Base-by-base conservation (phyloP, 2,797 vertebrate species). In the Siniperca obscura region DNA sequence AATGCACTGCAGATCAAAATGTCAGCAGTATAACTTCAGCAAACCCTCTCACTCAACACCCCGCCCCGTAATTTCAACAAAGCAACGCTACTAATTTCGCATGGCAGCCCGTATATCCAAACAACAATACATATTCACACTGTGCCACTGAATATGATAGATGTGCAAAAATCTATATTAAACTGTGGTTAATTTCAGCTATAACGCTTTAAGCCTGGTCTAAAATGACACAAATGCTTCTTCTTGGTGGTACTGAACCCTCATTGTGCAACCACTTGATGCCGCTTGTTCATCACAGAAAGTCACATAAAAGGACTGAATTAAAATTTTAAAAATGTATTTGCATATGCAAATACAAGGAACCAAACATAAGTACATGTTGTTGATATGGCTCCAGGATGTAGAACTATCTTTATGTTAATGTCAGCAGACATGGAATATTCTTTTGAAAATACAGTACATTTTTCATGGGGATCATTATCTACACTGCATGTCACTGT, bases 401-500 rank as follows among this genome's bases (percentile, higher is more conserved):
- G 90, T 86, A 90, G 86, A 92, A 95, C 91, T 94, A 93, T 94
- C 92, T 94, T 94, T 93, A 94, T 94, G 93, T 94, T 93, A 91
- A 92, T 95, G 93, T 94, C 93, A 95, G 82, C 77, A 93, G 92
- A 93, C 87, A 91, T 89, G 85, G 77, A 85, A 90, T 93, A 84
- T 93, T 91, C 89, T 91, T 93, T 94, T 91, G 86, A 92, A 93
- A 93, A 94, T 90, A 89, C 87, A 94, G 87, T 90, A 79, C 80
- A 89, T 94, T 92, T 93, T 95, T 90, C 92, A 94, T 89, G 92
- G 92, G 93, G 92, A 94, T 94, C 93, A 93, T 91, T 94, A 94
- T 95, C 92, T 92, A 87, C 91, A 91, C 88, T 91, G 87, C 90
- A 87, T 91, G 93, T 94, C 93, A 92, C 83, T 87, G 85, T 87